phyloP scores from a whole-genome alignment of 1,140 invertebrate species.

The Himalopsyche phryganea region DNA sequence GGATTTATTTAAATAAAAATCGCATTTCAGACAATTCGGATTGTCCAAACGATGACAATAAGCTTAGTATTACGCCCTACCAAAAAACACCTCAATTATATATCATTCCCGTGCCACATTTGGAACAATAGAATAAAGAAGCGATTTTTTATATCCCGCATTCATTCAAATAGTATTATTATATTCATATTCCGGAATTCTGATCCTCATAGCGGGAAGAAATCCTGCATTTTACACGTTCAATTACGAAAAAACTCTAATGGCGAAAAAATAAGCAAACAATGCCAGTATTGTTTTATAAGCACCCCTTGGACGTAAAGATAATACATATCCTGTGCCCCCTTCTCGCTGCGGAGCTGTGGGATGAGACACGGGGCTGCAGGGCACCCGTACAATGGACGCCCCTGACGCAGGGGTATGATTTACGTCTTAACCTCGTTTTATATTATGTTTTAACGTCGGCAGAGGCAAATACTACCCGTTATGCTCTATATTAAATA shows the following conservation, averaged over 20 bases:
- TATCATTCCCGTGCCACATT: conserved; percentile 24
- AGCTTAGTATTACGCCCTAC: conserved; percentile 24
- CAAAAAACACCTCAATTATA: conserved; percentile 30
- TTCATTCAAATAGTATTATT: conserved; percentile 11
- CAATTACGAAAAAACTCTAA: conserved; percentile 35
- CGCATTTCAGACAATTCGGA: no score
- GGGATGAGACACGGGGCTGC: conserved; percentile 2
- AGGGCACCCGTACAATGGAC: conserved; percentile 24
- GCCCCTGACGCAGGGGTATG: conserved; percentile 41
- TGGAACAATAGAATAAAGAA: conserved; percentile 30
- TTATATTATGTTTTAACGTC: conserved; percentile 52
- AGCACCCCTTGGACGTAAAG: conserved; percentile 34
- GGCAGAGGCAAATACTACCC: conserved; percentile 30
- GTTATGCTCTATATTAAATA: conserved; percentile 31
- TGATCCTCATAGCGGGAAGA: conserved; percentile 22
- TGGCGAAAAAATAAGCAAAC: conserved; percentile 33
- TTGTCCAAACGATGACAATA: conserved; percentile 28
- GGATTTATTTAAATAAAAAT: no score
- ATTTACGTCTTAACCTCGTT: conserved; percentile 46
- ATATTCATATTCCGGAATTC: conserved; percentile 1
- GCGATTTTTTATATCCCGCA: conserved; percentile 4
- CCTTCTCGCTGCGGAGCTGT: conserved; percentile 9
- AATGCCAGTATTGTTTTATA: conserved; percentile 35
- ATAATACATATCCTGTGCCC: conserved; percentile 36
- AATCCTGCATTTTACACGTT: conserved; percentile 34